phyloP scores from a whole-genome alignment of 2,888 invertebrate species.

The Hybos culiciformis region DNA sequence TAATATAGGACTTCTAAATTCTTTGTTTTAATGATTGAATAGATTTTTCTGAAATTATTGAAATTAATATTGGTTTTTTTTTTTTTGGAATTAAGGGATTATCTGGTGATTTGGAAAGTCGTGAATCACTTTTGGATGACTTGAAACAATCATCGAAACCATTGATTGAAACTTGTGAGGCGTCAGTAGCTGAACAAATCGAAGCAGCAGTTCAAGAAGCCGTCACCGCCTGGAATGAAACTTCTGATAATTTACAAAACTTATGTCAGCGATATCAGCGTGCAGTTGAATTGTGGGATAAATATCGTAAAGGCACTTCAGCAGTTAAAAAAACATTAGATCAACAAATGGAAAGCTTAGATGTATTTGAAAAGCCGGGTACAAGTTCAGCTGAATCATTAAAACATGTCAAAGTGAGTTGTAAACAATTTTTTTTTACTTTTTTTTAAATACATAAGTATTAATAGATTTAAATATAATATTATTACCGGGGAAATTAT shows the following conservation, averaged over 20 bases:
- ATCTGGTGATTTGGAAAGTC: conserved; percentile 58
- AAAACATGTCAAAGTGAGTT: conserved; percentile 55
- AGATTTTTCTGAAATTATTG: too few species aligned
- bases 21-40: too few species aligned
- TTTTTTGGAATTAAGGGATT: conserved; percentile 61
- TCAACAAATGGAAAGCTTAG: conserved; percentile 57
- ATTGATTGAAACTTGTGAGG: conserved; percentile 52
- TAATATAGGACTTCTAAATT: too few species aligned
- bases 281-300: conserved; percentile 68
- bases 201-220: conserved; percentile 65
- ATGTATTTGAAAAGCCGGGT: conserved; percentile 47
- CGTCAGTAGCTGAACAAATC: conserved; percentile 57
- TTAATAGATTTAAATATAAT: too few species aligned
- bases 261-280: conserved; percentile 65
- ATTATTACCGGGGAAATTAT: too few species aligned
- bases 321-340: conserved; percentile 63
- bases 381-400: conserved; percentile 42
- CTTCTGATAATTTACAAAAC: conserved; percentile 60
- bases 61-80: too few species aligned
- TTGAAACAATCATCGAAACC: conserved; percentile 57
- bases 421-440: conserved; percentile 14
- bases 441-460: too few species aligned
- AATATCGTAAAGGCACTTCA: conserved; percentile 65
- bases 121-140: conserved; percentile 60
- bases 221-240: conserved; percentile 64